Evolutionary conservation across 2,113 vertebrate genomes (phyloP).

Genomic region (Istiophorus platypterus): DNA sequence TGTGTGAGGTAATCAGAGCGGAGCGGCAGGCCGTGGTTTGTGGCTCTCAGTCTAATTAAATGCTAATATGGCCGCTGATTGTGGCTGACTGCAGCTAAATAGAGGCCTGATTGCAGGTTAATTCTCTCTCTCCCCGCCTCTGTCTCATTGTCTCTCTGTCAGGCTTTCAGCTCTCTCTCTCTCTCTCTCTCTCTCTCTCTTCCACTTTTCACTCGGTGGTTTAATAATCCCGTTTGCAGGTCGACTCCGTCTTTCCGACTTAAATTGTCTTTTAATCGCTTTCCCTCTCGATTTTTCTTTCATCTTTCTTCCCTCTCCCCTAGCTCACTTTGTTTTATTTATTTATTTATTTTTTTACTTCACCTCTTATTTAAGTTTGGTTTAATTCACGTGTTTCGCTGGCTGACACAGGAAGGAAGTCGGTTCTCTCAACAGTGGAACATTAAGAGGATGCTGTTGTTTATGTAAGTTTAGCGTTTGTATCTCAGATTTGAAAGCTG

Average conservation of each 20-base stretch:
- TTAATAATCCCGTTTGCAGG: slow-evolving; percentile 41
- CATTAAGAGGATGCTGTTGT: not conserved
- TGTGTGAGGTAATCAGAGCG: slow-evolving; percentile 68
- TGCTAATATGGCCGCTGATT: slow-evolving; percentile 72
- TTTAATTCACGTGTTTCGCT: slow-evolving; percentile 1
- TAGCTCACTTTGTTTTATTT: not conserved
- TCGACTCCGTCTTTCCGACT: slow-evolving; percentile 43
- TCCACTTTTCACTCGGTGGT: not conserved
- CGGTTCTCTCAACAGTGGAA: not conserved
- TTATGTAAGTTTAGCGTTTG: not conserved
- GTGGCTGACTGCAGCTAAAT: slow-evolving; percentile 73
- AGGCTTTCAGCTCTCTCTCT: not conserved
- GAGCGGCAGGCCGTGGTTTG: slow-evolving; percentile 63
- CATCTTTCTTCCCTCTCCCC: not conserved
- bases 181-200: slow-evolving; percentile 15
- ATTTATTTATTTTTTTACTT: not conserved
- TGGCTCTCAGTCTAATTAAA: slow-evolving; percentile 72
- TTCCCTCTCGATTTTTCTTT: slow-evolving; percentile 4
- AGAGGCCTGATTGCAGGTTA: slow-evolving; percentile 75
- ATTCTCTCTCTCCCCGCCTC: slow-evolving; percentile 51
- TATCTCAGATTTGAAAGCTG: not conserved
- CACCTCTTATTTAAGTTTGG: not conserved
- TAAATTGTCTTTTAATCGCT: slow-evolving; percentile 52
- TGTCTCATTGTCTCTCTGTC: slow-evolving; percentile 40
- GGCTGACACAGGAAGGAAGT: slow-evolving; percentile 7